Evolutionary conservation across 2,888 invertebrate genomes (phyloP).

Genomic region (Heteromyza rotundicornis): DNA sequence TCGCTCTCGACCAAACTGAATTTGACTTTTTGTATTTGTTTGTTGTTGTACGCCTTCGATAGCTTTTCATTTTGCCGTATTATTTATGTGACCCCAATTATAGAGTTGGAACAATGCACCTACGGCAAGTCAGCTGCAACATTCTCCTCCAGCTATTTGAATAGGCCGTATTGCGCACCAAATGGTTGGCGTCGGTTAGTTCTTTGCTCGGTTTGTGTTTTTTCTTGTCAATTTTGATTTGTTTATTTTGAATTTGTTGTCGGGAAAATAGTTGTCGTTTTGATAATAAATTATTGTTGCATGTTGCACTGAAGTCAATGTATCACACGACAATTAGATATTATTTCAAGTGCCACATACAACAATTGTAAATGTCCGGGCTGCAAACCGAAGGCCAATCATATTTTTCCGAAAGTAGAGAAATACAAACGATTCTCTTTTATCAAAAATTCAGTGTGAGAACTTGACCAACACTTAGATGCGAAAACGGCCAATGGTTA

Average conservation of each 20-base stretch:
- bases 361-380: too few relatives aligned
- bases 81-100: constrained; percentile 26
- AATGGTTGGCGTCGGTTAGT: not conserved
- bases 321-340: too few relatives aligned
- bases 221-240: not conserved
- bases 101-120: constrained; percentile 19
- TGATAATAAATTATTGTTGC: not conserved
- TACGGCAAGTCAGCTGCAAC: not conserved
- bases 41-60: not conserved
- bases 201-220: not conserved
- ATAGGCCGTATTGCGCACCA: too few relatives aligned
- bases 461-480: too few relatives aligned
- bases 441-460: too few relatives aligned
- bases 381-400: too few relatives aligned
- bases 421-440: too few relatives aligned
- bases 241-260: not conserved
- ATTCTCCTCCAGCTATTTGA: not conserved
- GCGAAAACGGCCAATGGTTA: too few relatives aligned
- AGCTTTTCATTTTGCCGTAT: constrained; percentile 8
- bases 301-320: too few relatives aligned
- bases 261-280: not conserved
- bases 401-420: too few relatives aligned
- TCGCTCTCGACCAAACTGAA: too few relatives aligned
- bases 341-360: too few relatives aligned
- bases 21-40: not conserved